Base-by-base conservation (phyloP, 2,113 vertebrate genomes). In the Eulemur macaco region DNA sequence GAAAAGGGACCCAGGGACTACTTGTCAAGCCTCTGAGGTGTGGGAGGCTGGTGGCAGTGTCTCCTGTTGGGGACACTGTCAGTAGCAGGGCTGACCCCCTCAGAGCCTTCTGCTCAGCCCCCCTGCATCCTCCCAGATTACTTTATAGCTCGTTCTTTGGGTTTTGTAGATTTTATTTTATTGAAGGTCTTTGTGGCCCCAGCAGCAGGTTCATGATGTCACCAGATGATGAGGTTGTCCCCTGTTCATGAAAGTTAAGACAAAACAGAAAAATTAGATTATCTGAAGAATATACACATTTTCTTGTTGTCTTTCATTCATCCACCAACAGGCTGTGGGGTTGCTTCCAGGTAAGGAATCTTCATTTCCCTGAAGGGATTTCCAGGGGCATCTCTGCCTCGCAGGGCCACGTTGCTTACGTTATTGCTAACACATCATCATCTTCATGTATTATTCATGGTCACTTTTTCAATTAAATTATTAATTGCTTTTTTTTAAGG, bases 381-480 rank as follows among this genome's bases (percentile, higher is more conserved):
- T 94, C 71, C 89, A 34, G 92, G 50, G 78, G 34, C 27, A 23
- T 84, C 74, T 95, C 45, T 23, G 64, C 3, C 2, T 54, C 34
- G 39, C 15, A 58, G 54, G 54, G 88, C 85, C 81, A 71, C 47
- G 1, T 64, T 82, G 45, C 88, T 87, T 64, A 80, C 0, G 4
- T 95, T 97, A 78, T 78, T 92, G 78, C 78, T 39, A 50, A 42
- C 86, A 42, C 86, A 86, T 82, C 96, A 69, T 88, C 87, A 74
- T 94, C 81, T 89, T 93, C 90, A 94, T 97, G 96, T 85, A 96
- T 98, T 96, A 98, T 97, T 98, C 96, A 98, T 96, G 86, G 80
- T 97, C 80, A 69, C 84, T 92, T 97, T 97, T 97, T 97, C 96
- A 98, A 98, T 98, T 98, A 97, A 97, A 98, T 97, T 97, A 98